Evolutionary conservation across 2,797 vertebrate genomes (phyloP).

Genomic region (Discoglossus pictus): DNA sequence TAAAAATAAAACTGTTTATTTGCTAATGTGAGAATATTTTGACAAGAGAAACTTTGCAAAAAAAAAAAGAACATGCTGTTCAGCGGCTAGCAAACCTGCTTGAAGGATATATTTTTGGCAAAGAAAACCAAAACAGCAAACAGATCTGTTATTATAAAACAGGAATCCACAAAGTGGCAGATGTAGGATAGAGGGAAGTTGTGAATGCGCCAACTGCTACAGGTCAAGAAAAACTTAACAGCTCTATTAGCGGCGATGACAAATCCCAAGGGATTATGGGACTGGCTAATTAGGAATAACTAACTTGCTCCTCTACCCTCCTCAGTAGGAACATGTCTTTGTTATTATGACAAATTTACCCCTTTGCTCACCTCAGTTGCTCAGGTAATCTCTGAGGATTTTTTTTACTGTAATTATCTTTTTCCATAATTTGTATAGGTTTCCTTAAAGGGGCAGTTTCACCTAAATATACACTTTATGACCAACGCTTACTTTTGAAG

Average conservation of each 20-base stretch:
- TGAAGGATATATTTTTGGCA: conserved; percentile 46
- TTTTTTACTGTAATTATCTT: no score
- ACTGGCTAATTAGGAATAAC: conserved; percentile 34
- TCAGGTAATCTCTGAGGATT: no score
- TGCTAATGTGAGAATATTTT: conserved; percentile 30
- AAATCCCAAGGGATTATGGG: conserved; percentile 28
- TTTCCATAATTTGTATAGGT: no score
- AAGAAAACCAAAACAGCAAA: conserved; percentile 34
- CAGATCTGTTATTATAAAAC: conserved; percentile 42
- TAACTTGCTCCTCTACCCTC: conserved; percentile 7
- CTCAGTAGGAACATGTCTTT: conserved; percentile 11
- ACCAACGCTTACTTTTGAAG: no score
- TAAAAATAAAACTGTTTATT: conserved; percentile 12
- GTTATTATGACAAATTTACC: conserved; percentile 21
- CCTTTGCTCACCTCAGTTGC: background rate
- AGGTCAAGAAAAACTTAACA: conserved; percentile 37
- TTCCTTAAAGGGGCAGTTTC: no score
- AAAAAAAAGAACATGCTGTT: conserved; percentile 45
- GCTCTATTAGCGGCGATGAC: conserved; percentile 36
- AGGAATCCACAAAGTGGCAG: conserved; percentile 41
- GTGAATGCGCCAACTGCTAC: conserved; percentile 46
- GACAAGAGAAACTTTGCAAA: conserved; percentile 24
- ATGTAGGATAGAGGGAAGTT: conserved; percentile 26
- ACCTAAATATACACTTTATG: no score
- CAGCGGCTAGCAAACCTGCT: conserved; percentile 16